Conservation (phyloP, 2,113 vertebrate species). For the Cacatua alba region DNA sequence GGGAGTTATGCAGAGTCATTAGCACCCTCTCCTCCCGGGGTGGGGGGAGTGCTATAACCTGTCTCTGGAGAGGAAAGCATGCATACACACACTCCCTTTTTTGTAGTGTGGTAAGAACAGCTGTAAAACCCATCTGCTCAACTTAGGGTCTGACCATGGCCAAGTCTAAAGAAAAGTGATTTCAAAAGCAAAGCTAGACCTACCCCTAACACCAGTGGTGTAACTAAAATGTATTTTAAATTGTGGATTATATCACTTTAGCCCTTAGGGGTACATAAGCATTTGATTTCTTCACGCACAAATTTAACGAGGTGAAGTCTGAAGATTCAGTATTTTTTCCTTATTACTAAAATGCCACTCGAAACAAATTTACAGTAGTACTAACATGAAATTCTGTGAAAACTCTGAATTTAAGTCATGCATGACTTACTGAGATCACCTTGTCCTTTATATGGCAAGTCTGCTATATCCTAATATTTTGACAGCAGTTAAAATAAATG, state of each 20-base stretch:
- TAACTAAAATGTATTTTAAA: not conserved
- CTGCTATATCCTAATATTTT: not conserved
- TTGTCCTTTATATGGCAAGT: not conserved
- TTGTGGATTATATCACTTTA: not conserved
- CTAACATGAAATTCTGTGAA: not conserved
- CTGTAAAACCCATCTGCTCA: not conserved
- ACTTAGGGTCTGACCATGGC: not conserved
- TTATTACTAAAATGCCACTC: not conserved
- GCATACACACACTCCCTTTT: not conserved
- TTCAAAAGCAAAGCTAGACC: not conserved
- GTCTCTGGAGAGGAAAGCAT: not conserved
- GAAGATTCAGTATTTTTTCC: not conserved
- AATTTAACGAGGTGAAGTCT: not conserved
- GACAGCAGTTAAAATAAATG: not conserved
- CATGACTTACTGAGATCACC: not conserved
- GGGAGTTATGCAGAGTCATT: not conserved
- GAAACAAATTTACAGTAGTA: not conserved
- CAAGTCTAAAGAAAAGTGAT: not conserved
- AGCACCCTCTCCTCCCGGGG: not conserved
- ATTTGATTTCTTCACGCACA: not conserved
- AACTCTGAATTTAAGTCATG: not conserved
- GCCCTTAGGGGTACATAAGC: not conserved
- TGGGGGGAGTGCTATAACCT: not conserved
- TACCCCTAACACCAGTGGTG: not conserved
- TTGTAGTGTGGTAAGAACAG: not conserved